Evolutionary conservation across 2,797 vertebrate genomes (phyloP).

Genomic region (Knipowitschia caucasica): DNA sequence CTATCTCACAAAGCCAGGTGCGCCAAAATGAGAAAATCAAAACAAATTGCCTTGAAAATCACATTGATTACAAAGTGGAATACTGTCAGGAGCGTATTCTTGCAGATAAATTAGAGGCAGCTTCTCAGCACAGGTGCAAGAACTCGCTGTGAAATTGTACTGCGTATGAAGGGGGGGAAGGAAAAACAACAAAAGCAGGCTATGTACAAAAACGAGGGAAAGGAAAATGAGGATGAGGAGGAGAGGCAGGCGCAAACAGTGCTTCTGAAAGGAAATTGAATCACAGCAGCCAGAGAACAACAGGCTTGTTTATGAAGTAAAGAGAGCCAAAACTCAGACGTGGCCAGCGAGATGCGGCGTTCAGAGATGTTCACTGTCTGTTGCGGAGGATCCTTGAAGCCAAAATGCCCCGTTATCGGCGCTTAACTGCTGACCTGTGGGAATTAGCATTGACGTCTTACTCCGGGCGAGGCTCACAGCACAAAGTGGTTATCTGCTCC

Average conservation of each 20-base stretch:
- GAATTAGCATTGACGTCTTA: slow-evolving; percentile 28
- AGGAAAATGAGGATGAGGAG: slow-evolving; percentile 13
- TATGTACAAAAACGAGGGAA: slow-evolving; percentile 24
- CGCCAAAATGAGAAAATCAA: slow-evolving; percentile 1
- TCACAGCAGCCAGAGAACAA: slow-evolving; percentile 21
- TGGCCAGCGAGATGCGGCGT: slow-evolving; percentile 18
- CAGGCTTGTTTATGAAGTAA: slow-evolving; percentile 19
- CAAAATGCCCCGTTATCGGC: slow-evolving; percentile 34
- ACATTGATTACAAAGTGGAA: slow-evolving; percentile 14
- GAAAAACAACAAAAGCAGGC: background rate
- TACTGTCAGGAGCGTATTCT: slow-evolving; percentile 12
- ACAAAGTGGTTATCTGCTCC: slow-evolving; percentile 14
- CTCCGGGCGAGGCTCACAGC: slow-evolving; percentile 17
- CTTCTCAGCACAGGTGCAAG: slow-evolving; percentile 4
- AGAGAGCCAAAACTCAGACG: slow-evolving; percentile 30
- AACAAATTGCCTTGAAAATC: slow-evolving; percentile 13
- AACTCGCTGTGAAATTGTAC: slow-evolving; percentile 2
- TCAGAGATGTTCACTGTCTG: slow-evolving; percentile 29
- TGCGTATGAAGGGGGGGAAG: background rate
- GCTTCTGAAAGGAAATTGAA: slow-evolving; percentile 12
- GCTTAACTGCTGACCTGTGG: slow-evolving; percentile 51
- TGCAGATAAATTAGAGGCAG: background rate
- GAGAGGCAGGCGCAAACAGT: slow-evolving; percentile 1
- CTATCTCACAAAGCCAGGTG: slow-evolving; percentile 11
- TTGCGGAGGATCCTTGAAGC: slow-evolving; percentile 30